These are phyloP conservation scores for Epizoanthus rinbou DNA, from an alignment of 92 coral and sea anemone genomes.

Conservation along the genomic window DNA sequence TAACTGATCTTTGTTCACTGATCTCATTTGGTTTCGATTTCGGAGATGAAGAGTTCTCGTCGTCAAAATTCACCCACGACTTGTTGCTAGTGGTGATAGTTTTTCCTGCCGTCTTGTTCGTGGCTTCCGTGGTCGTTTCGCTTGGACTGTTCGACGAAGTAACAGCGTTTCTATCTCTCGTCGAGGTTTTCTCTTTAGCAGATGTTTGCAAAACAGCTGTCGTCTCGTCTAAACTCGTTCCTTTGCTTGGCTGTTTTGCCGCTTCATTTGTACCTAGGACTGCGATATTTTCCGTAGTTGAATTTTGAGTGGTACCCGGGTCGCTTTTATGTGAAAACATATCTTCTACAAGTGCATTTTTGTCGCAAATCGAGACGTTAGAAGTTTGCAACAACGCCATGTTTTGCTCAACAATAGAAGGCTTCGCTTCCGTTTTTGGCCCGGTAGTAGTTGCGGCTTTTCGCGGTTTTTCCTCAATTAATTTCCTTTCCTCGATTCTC, in stretches of 20 bases:
- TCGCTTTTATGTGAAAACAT: constrained; percentile 35
- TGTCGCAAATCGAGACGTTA: constrained; percentile 18
- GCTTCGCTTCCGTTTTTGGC: constrained; percentile 6
- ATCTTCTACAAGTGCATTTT: constrained; percentile 44
- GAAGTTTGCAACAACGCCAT: constrained; percentile 38
- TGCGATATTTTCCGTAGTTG: not conserved
- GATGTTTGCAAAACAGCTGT: constrained; percentile 43
- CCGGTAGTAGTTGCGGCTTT: not conserved
- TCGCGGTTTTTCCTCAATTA: constrained; percentile 12
- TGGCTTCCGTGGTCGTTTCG: constrained; percentile 2
- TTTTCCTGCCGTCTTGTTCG: not conserved
- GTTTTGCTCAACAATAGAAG: constrained; percentile 25
- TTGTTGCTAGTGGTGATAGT: not conserved
- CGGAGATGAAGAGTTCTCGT: constrained; percentile 13
- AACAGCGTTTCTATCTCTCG: not conserved
- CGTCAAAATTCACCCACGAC: constrained; percentile 37
- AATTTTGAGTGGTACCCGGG: not conserved
- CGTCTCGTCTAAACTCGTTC: constrained; percentile 9
- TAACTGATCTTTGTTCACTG: not conserved
- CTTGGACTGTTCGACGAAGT: not conserved
- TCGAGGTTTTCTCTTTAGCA: not conserved
- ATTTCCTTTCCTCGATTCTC: not conserved
- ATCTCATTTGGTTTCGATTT: not conserved
- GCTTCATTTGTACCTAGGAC: constrained; percentile 11
- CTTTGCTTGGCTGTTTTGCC: constrained; percentile 12